Evolutionary conservation across 2,888 invertebrate genomes (phyloP), one percentile per base, ranked within the genome.

Genomic region (Leucophenga montana): DNA sequence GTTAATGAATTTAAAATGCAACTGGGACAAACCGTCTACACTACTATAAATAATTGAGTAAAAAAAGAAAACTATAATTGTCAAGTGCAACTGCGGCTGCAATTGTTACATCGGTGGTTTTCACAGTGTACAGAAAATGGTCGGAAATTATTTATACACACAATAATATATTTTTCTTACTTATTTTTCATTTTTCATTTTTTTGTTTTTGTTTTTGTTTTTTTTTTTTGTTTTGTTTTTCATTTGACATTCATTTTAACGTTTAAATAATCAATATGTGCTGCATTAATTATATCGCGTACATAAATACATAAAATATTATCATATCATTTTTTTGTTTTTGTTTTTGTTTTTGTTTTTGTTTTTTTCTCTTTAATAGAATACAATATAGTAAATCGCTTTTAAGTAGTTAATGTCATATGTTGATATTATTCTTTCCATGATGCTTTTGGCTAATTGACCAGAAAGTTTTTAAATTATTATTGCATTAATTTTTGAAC

Each of bases 61-160:
- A 54, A 70, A 73, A 64, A 75, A 75, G 67, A 67, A 48, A 75
- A 73, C 59, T 61, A 54, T 69, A 75, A 82, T 75, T 77, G 73
- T 79, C 78, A 73, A 74, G 73, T 78, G 82, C 68, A 76, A 67
- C 72, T 77, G 76, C 66, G 39, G 31, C 44, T 22, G 39, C n/a
- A 33, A 61, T n/a, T 72, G 61, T 66, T 64, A 74, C 59, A 72
- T 83, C 80, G 80, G 80, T 80, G 83, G 80, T 83, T 69, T 80
- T 46, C 5, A n/a, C 9, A 20, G 48, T 67, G 50, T 69, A 53
- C 48, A 64, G 64, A 53, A 39, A 59, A 62, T 18, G 8, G 8
- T 39, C 39, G 11, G 39, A 39, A 39, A 39, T 5, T 39, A 39
- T 39, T 39, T 39, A 39, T 39, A 11, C 11, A 11, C 8, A 39